phyloP scores from a whole-genome alignment of 2,888 invertebrate genomes.

The Clanis bilineata region DNA sequence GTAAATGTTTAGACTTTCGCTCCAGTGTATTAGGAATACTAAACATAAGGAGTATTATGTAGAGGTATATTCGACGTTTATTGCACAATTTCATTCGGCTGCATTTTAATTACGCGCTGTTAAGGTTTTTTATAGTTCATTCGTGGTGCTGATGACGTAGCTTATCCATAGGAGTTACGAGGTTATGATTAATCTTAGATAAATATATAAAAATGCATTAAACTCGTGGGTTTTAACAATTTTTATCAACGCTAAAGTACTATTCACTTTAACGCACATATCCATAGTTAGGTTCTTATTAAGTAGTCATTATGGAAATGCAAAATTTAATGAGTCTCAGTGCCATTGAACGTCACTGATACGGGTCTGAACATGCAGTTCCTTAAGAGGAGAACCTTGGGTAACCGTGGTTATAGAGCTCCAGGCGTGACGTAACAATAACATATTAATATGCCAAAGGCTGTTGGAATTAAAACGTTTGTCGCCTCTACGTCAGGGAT shows the following conservation, averaged over 20 bases:
- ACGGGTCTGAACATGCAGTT: background rate
- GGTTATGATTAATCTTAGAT: slow-evolving; percentile 2
- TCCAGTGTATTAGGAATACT: slow-evolving; percentile 17
- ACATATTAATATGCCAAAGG: slow-evolving; percentile 8
- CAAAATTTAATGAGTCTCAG: background rate
- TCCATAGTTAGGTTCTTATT: background rate
- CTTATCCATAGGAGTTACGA: background rate
- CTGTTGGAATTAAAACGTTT: slow-evolving; percentile 15
- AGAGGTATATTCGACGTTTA: slow-evolving; percentile 17
- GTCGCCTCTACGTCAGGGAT: slow-evolving; percentile 12
- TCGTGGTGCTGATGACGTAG: background rate
- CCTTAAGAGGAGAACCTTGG: background rate
- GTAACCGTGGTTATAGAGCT: background rate
- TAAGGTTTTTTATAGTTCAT: slow-evolving; percentile 4
- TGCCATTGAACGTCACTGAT: background rate
- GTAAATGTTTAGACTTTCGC: slow-evolving; percentile 41
- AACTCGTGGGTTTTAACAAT: background rate
- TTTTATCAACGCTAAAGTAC: background rate
- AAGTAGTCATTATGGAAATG: background rate
- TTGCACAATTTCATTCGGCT: slow-evolving; percentile 11
- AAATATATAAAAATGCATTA: background rate
- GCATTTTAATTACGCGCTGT: background rate
- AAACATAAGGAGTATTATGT: slow-evolving; percentile 14
- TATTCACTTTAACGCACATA: background rate
- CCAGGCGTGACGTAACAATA: background rate